Conservation (phyloP, 1,140 invertebrate species). For the Zophobas atratus region DNA sequence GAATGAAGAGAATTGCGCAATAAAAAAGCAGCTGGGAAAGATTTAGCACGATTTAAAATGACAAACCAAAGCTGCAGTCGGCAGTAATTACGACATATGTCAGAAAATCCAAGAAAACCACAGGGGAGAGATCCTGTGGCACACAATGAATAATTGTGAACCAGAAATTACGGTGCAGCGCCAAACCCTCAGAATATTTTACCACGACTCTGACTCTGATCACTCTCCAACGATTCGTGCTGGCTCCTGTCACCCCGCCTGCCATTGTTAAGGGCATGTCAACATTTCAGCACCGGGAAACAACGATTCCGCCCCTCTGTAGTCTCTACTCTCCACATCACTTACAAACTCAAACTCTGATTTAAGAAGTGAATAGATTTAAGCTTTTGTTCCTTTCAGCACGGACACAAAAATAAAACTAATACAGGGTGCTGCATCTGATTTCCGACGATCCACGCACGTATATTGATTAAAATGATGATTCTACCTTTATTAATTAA, state of each 20-base stretch:
- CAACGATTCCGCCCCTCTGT: constrained; percentile 49
- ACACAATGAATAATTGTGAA: constrained; percentile 56
- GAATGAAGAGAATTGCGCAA: constrained; percentile 30
- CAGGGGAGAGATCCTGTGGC: constrained; percentile 57
- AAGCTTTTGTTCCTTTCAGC: background rate
- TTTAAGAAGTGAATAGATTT: constrained; percentile 7
- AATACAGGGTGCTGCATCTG: background rate
- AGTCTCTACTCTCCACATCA: constrained; percentile 21
- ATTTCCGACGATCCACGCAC: background rate
- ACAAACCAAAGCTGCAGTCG: constrained; percentile 48
- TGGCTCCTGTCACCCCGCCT: constrained; percentile 51
- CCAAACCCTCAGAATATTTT: constrained; percentile 44
- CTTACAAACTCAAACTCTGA: background rate
- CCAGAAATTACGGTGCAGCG: constrained; percentile 53
- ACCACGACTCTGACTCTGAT: constrained; percentile 46
- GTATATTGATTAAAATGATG: background rate
- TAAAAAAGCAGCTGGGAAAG: constrained; percentile 48
- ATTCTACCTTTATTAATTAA: too few relatives aligned
- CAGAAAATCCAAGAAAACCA: constrained; percentile 57
- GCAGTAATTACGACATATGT: constrained; percentile 58
- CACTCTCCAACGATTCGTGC: constrained; percentile 51
- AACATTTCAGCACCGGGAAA: constrained; percentile 53
- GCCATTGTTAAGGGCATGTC: constrained; percentile 52
- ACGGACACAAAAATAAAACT: background rate
- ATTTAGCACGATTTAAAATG: constrained; percentile 44